Conservation (phyloP, 2,113 vertebrate genomes). For the Todiramphus saurophagus region DNA sequence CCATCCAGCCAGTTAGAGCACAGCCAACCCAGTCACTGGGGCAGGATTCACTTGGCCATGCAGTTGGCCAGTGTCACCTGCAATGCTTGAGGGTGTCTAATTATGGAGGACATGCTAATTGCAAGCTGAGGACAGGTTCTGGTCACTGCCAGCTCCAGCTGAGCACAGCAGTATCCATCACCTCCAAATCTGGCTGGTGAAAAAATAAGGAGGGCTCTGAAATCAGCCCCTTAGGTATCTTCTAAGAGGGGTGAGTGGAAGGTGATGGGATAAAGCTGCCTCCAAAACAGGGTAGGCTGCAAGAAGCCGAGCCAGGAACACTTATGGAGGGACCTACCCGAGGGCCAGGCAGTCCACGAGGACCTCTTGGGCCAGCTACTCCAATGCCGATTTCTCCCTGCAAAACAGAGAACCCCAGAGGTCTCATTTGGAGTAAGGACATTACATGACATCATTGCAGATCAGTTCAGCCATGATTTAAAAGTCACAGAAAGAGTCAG, state of each 20-base stretch:
- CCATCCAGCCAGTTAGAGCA: background rate
- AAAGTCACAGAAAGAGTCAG: background rate
- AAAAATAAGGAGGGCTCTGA: background rate
- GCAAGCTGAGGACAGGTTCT: background rate
- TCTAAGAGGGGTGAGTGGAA: background rate
- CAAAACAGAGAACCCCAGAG: background rate
- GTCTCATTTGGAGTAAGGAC: background rate
- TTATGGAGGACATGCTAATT: background rate
- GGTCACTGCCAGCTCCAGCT: background rate
- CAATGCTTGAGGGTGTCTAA: background rate
- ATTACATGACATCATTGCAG: background rate
- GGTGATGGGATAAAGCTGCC: background rate
- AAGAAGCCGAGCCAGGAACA: background rate
- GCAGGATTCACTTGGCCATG: background rate
- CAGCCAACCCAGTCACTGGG: background rate
- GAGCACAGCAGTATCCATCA: background rate
- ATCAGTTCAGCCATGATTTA: background rate
- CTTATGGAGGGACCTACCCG: slow-evolving; percentile 64
- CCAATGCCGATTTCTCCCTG: slow-evolving; percentile 81
- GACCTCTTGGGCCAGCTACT: slow-evolving; percentile 77
- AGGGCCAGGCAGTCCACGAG: slow-evolving; percentile 77
- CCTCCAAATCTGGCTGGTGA: background rate
- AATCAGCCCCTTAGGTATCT: background rate
- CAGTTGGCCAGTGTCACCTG: background rate
- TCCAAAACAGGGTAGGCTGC: background rate